phyloP scores from a whole-genome alignment of 2,113 vertebrate genomes.

The Miniopterus natalensis region DNA sequence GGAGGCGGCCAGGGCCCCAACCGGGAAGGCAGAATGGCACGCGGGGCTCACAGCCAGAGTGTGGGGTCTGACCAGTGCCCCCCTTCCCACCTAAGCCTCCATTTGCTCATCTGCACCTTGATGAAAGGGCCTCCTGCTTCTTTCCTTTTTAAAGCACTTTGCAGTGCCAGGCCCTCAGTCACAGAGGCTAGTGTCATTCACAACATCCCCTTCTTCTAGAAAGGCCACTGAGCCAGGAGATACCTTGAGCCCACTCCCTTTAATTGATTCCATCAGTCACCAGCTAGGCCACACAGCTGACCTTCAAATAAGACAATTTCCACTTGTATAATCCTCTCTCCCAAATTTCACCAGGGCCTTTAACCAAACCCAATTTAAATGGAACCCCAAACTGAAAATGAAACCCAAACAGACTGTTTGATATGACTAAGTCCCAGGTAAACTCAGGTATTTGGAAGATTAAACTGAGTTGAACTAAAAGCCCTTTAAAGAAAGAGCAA shows the following conservation, averaged over 20 bases:
- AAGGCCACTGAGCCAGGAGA: background rate
- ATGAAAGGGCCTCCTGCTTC: too few relatives aligned
- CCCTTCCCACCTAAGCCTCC: background rate
- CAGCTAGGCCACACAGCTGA: background rate
- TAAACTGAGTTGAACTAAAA: background rate
- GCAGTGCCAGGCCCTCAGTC: background rate
- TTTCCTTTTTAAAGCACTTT: background rate
- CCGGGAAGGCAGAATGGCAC: background rate
- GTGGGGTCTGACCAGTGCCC: background rate
- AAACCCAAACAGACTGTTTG: background rate
- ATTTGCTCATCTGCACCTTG: accelerated
- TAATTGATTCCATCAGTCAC: too few relatives aligned
- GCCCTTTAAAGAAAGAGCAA: background rate
- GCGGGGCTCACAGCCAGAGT: background rate
- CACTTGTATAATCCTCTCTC: background rate
- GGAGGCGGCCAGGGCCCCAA: too few relatives aligned
- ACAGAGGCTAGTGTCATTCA: background rate
- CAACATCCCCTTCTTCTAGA: background rate
- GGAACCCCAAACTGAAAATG: background rate
- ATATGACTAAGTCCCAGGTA: background rate
- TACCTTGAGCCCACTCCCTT: background rate
- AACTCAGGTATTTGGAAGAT: background rate
- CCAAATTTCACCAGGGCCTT: background rate
- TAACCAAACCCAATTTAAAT: background rate
- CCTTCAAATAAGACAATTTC: background rate